A percentile compares a stretch with the other conserved stretches of the same genome.
phyloP scores from a whole-genome alignment of 2,797 vertebrate species.

The Adrianichthys oophorus region DNA sequence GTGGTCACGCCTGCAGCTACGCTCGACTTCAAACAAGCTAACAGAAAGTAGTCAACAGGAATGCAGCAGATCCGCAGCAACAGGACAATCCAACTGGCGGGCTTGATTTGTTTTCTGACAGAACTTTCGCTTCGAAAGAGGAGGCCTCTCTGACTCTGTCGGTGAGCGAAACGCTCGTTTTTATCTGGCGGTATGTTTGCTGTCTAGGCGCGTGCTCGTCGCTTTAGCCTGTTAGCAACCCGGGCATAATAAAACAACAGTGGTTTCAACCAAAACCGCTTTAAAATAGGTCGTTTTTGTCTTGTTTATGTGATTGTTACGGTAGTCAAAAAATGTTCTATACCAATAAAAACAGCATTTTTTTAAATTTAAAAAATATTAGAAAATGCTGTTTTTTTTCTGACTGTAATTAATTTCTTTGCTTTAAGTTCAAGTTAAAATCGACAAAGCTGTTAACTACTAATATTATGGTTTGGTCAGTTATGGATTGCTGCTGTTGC shows the following conservation, averaged over 20 bases:
- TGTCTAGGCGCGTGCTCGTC: conserved; percentile 4
- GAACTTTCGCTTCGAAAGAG: background rate
- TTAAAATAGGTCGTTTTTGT: conserved; percentile 7
- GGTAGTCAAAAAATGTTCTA: too few relatives aligned
- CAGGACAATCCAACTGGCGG: background rate
- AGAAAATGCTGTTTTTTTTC: too few relatives aligned
- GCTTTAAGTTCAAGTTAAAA: too few relatives aligned
- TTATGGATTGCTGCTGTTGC: too few relatives aligned
- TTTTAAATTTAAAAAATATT: too few relatives aligned
- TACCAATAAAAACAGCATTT: too few relatives aligned
- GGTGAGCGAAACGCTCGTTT: conserved; percentile 24
- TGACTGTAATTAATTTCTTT: too few relatives aligned
- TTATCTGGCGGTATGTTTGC: background rate
- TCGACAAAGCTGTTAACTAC: too few relatives aligned
- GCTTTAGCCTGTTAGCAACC: conserved; percentile 33
- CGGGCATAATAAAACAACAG: conserved; percentile 3
- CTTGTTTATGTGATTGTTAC: background rate
- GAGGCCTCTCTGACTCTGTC: background rate
- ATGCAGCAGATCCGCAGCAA: conserved; percentile 14
- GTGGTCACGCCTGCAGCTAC: conserved; percentile 4
- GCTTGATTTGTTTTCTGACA: background rate
- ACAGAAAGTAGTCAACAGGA: conserved; percentile 27
- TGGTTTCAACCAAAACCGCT: background rate
- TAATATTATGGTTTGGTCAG: too few relatives aligned
- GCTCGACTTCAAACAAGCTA: conserved; percentile 12